Evolutionary conservation across 2,888 invertebrate genomes (phyloP), one percentile per base, ranked within the genome.

Genomic region (Eupithecia abbreviata): DNA sequence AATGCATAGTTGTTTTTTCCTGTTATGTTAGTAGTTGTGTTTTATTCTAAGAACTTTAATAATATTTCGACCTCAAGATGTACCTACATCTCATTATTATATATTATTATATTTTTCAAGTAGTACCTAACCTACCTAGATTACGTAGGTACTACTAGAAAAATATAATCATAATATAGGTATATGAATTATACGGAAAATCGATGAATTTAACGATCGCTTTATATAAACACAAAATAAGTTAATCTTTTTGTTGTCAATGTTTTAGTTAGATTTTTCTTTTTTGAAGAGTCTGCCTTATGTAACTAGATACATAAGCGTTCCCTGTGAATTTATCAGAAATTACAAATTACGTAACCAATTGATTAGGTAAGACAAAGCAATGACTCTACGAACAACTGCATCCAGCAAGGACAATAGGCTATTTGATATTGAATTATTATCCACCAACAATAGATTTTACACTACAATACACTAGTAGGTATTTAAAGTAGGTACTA

Each of bases 321-420:
- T 30, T 1, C 30, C 30, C 30, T 30, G 30, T 30, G 30, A 30
- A 30, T 30, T 30, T 30, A 30, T 30, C 30, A 30, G 30, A 30
- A 30, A 30, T 30, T 30, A 30, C 30, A 30, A 30, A 30, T 30
- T 30, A 30, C 30, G 30, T 30, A 30, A 30, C 30, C 71, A 66
- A 80, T 80, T 77, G 75, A 80, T 79, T 79, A 77, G 74, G 73
- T 70, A 55, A 71, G 51, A 77, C 80, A 80, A 80, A 79, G 75
- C 79, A 76, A 55, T 71, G 78, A 76, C 68, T 58, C 55, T 68
- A 68, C 15, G 15, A 43, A 43, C 68, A 68, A 45, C 74, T 68
- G 47, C 70, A 58, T 30, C 62, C 45, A 67, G 62, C 51, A 70
- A 66, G 75, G 79, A 81, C 80, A 81, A 80, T 81, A 77, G 77